Percentiles rank a stretch among this genome's conserved stretches.
Evolutionary conservation across 2,113 vertebrate species (phyloP).

Genomic region (Xiphophorus hellerii): DNA sequence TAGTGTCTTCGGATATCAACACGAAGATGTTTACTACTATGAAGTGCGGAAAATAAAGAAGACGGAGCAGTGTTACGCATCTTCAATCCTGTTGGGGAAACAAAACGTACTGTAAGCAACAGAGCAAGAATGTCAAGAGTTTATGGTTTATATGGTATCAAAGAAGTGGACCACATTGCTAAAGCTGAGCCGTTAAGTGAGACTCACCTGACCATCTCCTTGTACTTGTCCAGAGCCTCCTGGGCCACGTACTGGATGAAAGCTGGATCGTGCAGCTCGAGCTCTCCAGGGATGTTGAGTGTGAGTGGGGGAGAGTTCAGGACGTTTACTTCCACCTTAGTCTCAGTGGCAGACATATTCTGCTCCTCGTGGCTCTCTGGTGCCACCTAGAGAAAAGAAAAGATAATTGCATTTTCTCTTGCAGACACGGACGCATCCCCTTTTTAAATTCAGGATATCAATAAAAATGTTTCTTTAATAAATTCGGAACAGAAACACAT

Average conservation of each 20-base stretch:
- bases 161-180: background rate
- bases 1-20: slow-evolving; percentile 29
- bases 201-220: slow-evolving; percentile 74
- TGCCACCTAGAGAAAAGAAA: slow-evolving; percentile 72
- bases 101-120: background rate
- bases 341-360: slow-evolving; percentile 66
- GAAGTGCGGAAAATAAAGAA: slow-evolving; percentile 2
- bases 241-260: slow-evolving; percentile 84
- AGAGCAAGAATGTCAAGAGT: background rate
- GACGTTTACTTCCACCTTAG: slow-evolving; percentile 81
- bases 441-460: too few relatives aligned
- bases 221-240: slow-evolving; percentile 85
- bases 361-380: slow-evolving; percentile 63
- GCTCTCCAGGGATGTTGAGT: slow-evolving; percentile 78
- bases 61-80: slow-evolving; percentile 35
- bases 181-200: background rate
- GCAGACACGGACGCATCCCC: background rate
- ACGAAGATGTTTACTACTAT: slow-evolving; percentile 4
- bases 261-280: slow-evolving; percentile 77
- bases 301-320: slow-evolving; percentile 82
- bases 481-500: too few relatives aligned
- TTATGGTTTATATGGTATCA: background rate
- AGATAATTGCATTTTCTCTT: background rate
- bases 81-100: slow-evolving; percentile 54
- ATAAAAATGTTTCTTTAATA: too few relatives aligned